Base-by-base conservation (phyloP, 2,888 invertebrate species). In the Nephrotoma guestfalica region DNA sequence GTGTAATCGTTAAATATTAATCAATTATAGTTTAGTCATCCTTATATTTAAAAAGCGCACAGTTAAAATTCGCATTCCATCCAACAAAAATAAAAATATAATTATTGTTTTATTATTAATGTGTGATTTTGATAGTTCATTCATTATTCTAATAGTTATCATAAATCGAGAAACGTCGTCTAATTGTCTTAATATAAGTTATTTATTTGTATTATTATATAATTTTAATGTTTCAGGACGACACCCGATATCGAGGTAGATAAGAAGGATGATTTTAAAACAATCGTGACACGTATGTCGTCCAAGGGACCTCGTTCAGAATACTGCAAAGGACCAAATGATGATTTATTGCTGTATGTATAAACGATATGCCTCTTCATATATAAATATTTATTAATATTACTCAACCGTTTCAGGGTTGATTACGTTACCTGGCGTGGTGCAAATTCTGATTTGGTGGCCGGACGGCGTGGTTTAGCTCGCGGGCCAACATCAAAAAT, bases 381-480 rank as follows among this genome's bases (percentile, higher is more conserved):
- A 85, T 84, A 86, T 40, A 86, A 85, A 84, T 86, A 71, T 18
- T 86, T 86, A 41, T 51, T 86, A 43, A 86, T 84, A 42, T 86
- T 86, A 30, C 7, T 71, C 30, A 2, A 30, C 0, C 30, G 45
- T 41, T 86, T 87, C 89, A 97, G 96, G 87, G 94, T 94, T 88
- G 96, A 97, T 89, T 97, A 97, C 90, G 93, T 96, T 86, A 94
- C 96, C 4, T 97, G 97, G 96, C 95, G 95, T 88, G 97, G 97
- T 0, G 95, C 96, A 0, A 95, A 96, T 91, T 94, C 94, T 0
- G 93, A 93, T 86, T 91, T 95, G 15, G 91, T 93, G 6, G 91
- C 91, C 41, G 94, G 94, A 0, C 90, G 92, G n/a, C 91, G 92
- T 87, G 90, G 91, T 45, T 83, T 92, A 0, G 92, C 93, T 0